phyloP scores from a whole-genome alignment of 1,140 invertebrate genomes.

The Lasioglossum baleicum region DNA sequence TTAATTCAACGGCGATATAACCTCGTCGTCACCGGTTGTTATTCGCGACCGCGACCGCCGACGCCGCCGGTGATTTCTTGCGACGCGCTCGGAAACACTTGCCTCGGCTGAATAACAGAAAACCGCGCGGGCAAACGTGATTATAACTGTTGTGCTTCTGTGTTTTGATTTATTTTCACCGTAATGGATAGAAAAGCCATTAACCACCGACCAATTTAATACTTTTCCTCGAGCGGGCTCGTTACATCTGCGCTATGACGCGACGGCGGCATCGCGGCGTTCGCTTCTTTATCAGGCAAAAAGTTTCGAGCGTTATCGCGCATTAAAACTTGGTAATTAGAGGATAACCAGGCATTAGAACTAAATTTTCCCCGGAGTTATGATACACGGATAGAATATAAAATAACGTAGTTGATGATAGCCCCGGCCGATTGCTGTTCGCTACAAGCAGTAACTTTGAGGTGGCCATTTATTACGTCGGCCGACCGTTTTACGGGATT shows the following conservation, averaged over 20 bases:
- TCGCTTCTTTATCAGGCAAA: constrained; percentile 7
- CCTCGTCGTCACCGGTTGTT: too few species aligned
- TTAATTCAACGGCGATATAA: too few species aligned
- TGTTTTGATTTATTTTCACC: constrained; percentile 11
- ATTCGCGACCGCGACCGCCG: too few species aligned
- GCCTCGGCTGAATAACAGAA: too few species aligned
- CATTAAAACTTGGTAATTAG: constrained; percentile 26
- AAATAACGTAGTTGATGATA: constrained; percentile 34
- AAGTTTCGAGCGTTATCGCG: constrained; percentile 4
- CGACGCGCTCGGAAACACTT: too few species aligned
- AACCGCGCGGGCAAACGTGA: neutral
- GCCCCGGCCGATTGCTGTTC: constrained; percentile 9
- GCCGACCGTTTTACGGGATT: constrained; percentile 13
- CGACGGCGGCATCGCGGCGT: neutral
- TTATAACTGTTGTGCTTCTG: neutral
- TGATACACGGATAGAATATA: constrained; percentile 29
- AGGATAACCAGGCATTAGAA: neutral
- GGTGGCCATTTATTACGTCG: constrained; percentile 15
- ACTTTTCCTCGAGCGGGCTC: neutral
- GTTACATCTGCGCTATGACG: neutral
- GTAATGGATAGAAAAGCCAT: neutral
- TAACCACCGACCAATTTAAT: constrained; percentile 11
- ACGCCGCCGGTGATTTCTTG: too few species aligned
- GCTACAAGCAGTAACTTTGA: constrained; percentile 1
- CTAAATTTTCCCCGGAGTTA: constrained; percentile 14